These are phyloP conservation scores for Thymelicus sylvestris DNA, from an alignment of 2,888 invertebrate genomes.

Conservation along the genomic window DNA sequence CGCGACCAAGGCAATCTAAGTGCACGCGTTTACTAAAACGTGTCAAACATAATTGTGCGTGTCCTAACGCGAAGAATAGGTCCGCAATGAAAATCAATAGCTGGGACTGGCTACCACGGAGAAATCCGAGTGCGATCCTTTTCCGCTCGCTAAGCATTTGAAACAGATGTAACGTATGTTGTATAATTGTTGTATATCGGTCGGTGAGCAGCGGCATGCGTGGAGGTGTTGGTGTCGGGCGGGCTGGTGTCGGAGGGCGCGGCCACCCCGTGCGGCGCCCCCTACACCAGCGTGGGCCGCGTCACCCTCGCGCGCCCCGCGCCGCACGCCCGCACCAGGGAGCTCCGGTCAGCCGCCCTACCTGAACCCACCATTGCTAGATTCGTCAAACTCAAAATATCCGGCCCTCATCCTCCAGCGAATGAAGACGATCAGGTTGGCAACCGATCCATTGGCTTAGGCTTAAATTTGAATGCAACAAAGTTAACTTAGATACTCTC, in stretches of 20 bases:
- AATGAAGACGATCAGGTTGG: conserved; percentile 93
- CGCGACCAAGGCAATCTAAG: too few relatives aligned
- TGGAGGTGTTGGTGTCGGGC: conserved; percentile 79
- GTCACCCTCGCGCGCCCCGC: conserved; percentile 73
- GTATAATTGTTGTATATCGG: too few relatives aligned
- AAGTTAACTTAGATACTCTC: too few relatives aligned
- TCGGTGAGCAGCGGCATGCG: conserved; percentile 64
- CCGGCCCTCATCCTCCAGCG: conserved; percentile 92
- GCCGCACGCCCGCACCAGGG: conserved; percentile 73
- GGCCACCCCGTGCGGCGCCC: conserved; percentile 79
- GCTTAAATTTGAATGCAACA: too few relatives aligned
- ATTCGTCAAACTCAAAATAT: conserved; percentile 92
- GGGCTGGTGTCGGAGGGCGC: conserved; percentile 77
- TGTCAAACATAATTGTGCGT: too few relatives aligned
- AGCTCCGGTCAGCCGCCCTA: conserved; percentile 86
- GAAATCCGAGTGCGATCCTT: too few relatives aligned
- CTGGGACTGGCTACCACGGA: too few relatives aligned
- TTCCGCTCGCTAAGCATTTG: too few relatives aligned
- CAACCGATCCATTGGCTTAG: conserved; percentile 10
- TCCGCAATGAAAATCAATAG: too few relatives aligned
- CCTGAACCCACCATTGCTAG: conserved; percentile 85
- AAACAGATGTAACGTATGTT: too few relatives aligned
- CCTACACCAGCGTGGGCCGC: conserved; percentile 78
- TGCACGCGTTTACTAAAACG: too few relatives aligned
- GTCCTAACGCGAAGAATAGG: too few relatives aligned